Percentiles rank a stretch among this genome's conserved stretches.
phyloP scores from a whole-genome alignment of 23 tunicate species.

The Halocynthia roretzi region DNA sequence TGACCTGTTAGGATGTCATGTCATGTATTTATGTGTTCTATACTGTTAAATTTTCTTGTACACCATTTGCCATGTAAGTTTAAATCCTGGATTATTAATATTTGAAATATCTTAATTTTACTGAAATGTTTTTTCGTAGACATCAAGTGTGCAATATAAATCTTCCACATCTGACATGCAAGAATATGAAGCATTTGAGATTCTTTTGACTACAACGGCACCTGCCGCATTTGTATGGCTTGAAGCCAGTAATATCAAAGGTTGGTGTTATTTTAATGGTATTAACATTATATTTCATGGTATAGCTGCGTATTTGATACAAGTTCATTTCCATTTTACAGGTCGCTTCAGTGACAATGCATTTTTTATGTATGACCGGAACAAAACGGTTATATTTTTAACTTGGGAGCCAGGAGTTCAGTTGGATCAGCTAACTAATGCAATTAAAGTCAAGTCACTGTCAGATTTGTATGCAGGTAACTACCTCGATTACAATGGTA shows the following conservation, averaged over 20 bases:
- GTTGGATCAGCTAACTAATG: not conserved
- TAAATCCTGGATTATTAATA: not conserved
- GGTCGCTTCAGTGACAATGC: conserved; percentile 89
- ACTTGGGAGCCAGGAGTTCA: conserved; percentile 31
- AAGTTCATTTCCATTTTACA: conserved; percentile 19
- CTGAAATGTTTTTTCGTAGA: conserved; percentile 21
- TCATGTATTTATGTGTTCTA: too few species aligned
- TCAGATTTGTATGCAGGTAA: conserved; percentile 16
- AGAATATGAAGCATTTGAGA: conserved; percentile 9
- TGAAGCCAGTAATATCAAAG: conserved; percentile 64
- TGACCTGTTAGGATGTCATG: too few species aligned
- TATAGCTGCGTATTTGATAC: not conserved
- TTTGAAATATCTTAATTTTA: not conserved
- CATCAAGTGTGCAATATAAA: conserved; percentile 10
- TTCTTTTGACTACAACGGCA: conserved; percentile 15
- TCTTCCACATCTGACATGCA: not conserved
- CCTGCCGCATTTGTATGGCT: conserved; percentile 86
- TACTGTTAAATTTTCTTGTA: too few species aligned
- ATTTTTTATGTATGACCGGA: conserved; percentile 36
- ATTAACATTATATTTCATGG: not conserved
- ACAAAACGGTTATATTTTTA: conserved; percentile 29
- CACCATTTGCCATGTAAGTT: not conserved
- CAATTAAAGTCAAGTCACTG: conserved; percentile 28
- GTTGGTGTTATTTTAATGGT: conserved; percentile 21
- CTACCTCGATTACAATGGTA: too few species aligned